phyloP scores from a whole-genome alignment of 2,113 vertebrate genomes.

The Alectura lathami region DNA sequence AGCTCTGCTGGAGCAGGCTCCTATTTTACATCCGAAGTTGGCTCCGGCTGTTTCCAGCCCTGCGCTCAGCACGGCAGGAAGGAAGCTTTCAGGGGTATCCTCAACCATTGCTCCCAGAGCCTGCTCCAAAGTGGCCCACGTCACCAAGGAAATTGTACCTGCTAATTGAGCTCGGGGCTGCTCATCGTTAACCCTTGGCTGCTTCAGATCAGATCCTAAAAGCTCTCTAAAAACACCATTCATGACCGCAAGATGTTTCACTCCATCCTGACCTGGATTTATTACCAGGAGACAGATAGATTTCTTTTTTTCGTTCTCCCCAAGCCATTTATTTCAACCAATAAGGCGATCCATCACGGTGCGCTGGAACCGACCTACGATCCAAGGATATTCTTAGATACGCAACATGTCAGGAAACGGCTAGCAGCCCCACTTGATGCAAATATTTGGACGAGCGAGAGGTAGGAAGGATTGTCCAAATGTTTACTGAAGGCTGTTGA shows the following conservation, averaged over 20 bases:
- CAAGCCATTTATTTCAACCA: not conserved
- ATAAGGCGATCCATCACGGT: not conserved
- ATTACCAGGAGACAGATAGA: not conserved
- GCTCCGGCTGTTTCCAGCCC: not conserved
- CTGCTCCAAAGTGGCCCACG: not conserved
- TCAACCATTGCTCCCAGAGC: not conserved
- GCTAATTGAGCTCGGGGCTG: not conserved
- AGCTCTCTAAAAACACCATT: conserved; percentile 11
- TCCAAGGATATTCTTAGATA: conserved; percentile 31
- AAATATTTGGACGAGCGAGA: conserved; percentile 70
- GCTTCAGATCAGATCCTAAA: not conserved
- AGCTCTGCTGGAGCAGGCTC: not conserved
- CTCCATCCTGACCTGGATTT: conserved; percentile 35
- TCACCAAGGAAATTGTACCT: not conserved
- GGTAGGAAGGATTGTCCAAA: conserved; percentile 68
- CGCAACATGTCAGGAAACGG: conserved; percentile 48
- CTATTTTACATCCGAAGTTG: not conserved
- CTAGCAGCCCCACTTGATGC: conserved; percentile 44
- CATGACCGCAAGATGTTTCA: not conserved
- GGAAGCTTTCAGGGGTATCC: conserved; percentile 6
- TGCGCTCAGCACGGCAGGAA: not conserved
- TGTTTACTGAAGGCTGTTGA: conserved; percentile 58
- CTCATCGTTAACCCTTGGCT: not conserved
- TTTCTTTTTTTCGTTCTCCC: not conserved
- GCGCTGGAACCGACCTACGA: not conserved